Base-by-base conservation (phyloP, 2,797 vertebrate species). In the Rhincodon typus region DNA sequence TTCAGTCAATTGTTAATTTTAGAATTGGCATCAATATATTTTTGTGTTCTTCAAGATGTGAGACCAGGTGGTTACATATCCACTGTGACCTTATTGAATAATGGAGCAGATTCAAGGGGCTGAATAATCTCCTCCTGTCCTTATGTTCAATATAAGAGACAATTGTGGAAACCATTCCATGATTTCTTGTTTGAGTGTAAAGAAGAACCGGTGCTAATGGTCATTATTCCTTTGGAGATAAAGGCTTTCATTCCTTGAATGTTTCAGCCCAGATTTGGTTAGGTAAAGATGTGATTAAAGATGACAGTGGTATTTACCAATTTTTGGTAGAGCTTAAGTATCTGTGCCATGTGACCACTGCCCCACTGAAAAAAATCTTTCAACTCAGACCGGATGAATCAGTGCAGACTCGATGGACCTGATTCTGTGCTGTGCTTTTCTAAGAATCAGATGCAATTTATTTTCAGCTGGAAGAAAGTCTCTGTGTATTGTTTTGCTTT, bases 401-500 rank as follows among this genome's bases (percentile, higher is more conserved):
- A 1, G 19, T 84, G n/a, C 4, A 84, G 17, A 84, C 79, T 42
- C 4, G 19, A 23, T 84, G 79, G 79, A 5, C 79, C 6, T 8
- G 42, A 46, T 21, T 3, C 79, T 84, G 38, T 19, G 42, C 79
- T 21, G 38, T 84, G 17, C 17, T 84, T 7, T 38, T 42, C 79
- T 84, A 42, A 1, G 38, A 21, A 42, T 42, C 38, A 46, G 88
- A 62, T 2, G 4, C 57, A 19, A 34, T n/a, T 21, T 21, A 21
- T 17, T 84, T 84, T 46, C 82, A 6, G 19, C 82, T 93, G 90
- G 38, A 93, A 93, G 90, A 25, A 93, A 93, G 38, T 72, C 23
- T 57, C 42, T 12, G 15, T 42, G 38, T 46, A 1, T 82, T 70
- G 96, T 86, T 96, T 62, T 96, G 96, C 96, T 96, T 95, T 96